Percentiles rank a stretch among this genome's conserved stretches.
Conservation (phyloP, 2,888 invertebrate genomes). For the Mythimna pallens region DNA sequence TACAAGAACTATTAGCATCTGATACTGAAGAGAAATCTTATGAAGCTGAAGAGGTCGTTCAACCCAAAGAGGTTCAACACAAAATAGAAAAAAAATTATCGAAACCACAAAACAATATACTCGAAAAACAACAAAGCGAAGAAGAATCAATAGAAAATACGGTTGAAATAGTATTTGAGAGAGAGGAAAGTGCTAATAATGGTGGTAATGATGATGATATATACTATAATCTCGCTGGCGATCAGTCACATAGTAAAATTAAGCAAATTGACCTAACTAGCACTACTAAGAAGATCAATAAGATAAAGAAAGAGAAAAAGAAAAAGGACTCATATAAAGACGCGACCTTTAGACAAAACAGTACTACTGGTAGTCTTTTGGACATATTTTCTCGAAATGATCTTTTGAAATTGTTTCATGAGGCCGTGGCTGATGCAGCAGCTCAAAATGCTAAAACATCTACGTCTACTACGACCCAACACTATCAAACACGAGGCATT, state of each 20-base stretch:
- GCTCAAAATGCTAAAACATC: not conserved
- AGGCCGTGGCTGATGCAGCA: slow-evolving; percentile 41
- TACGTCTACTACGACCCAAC: not conserved
- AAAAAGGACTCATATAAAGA: slow-evolving; percentile 1
- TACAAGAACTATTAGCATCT: slow-evolving; percentile 62
- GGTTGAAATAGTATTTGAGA: not conserved
- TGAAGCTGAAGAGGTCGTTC: not conserved
- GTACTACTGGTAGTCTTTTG: not conserved
- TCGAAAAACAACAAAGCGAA: not conserved
- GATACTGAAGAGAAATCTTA: not conserved
- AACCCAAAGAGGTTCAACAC: too few species aligned
- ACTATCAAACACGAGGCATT: not conserved
- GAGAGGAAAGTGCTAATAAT: slow-evolving; percentile 5
- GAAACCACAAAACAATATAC: not conserved
- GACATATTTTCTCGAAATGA: slow-evolving; percentile 12
- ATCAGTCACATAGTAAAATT: not conserved
- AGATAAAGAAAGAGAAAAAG: not conserved
- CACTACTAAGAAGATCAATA: not conserved
- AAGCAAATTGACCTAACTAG: not conserved
- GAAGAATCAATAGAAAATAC: not conserved
- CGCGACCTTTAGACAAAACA: slow-evolving; percentile 20
- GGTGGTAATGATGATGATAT: not conserved
- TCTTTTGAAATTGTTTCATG: slow-evolving; percentile 27
- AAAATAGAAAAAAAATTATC: not conserved
- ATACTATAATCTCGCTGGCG: not conserved